Conservation (phyloP, 2,113 vertebrate genomes). For the Odocoileus virginianus region DNA sequence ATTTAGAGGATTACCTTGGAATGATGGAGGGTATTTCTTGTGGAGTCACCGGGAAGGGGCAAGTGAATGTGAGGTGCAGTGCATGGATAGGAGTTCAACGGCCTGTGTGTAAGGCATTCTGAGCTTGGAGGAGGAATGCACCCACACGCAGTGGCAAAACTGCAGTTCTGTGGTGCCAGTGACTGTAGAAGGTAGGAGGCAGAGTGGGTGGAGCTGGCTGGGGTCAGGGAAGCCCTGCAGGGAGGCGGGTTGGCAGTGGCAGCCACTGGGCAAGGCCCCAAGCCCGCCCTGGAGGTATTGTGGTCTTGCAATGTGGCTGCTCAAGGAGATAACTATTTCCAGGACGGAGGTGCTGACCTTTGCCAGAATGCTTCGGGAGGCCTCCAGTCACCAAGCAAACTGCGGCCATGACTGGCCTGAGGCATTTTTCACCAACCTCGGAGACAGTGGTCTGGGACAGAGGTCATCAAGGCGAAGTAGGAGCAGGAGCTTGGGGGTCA, state of each 20-base stretch:
- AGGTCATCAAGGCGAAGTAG: background rate
- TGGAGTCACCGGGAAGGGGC: background rate
- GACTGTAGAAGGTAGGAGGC: too few species aligned
- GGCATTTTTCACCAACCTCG: background rate
- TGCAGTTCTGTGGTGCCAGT: too few species aligned
- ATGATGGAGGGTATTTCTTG: background rate
- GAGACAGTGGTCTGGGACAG: background rate
- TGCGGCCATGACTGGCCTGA: background rate
- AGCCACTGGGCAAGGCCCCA: too few species aligned
- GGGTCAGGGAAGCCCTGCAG: too few species aligned
- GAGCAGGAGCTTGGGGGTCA: background rate
- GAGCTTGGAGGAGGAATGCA: slow-evolving; percentile 13
- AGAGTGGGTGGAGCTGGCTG: too few species aligned
- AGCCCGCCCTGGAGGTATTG: too few species aligned
- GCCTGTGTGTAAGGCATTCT: too few species aligned
- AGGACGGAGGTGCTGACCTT: too few species aligned
- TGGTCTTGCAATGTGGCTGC: too few species aligned
- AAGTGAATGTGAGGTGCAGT: background rate
- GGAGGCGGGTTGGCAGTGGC: too few species aligned
- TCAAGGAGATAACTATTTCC: too few species aligned
- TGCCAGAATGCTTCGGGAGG: background rate
- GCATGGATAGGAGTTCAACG: too few species aligned
- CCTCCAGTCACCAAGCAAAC: background rate
- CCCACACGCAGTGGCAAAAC: slow-evolving; percentile 14
- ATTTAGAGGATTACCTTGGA: background rate